Base-by-base conservation (phyloP, 2,113 vertebrate genomes). In the Argyrosomus japonicus region DNA sequence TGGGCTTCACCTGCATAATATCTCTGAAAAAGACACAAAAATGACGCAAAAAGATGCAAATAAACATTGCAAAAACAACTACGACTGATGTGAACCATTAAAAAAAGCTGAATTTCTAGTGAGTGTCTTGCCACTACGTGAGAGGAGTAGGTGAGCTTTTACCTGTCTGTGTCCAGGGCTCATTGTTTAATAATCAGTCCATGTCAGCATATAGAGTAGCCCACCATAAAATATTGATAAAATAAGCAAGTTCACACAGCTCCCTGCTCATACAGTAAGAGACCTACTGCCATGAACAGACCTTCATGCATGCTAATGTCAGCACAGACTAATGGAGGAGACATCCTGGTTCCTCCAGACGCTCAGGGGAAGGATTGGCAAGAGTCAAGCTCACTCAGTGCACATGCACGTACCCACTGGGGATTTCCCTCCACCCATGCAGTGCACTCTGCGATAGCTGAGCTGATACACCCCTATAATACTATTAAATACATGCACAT, bases 401-500 rank as follows among this genome's bases (percentile, higher is more conserved):
- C 67, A 84, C 62, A 40, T 71, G 75, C 78, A 89, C 48, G 23
- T 81, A 65, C 89, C 82, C 79, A 6, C 75, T 62, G 64, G 87
- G 91, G 82, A 82, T 87, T 88, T 69, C 57, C 70, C 60, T 80
- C 72, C 70, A 76, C 64, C 56, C 7, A 11, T 72, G 77, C 74
- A 82, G n/a, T 74, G 67, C 65, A 77, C 62, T 73, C 73, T 74
- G 68, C 1, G 82, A 84, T 81, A 76, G 68, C 85, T 7, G 82
- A 81, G 82, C 76, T 88, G 85, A 88, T 89, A 81, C 78, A 75
- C 80, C 77, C 56, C 36, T 62, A 81, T 93, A 91, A 91, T 90
- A 64, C 65, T 68, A 75, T 89, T 86, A 91, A 87, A 85, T 19
- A 75, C 45, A 87, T 87, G 75, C 86, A 81, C 71, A 68, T 88